Base-by-base conservation (phyloP, 1,140 invertebrate species). In the Phenacoccus solenopsis region DNA sequence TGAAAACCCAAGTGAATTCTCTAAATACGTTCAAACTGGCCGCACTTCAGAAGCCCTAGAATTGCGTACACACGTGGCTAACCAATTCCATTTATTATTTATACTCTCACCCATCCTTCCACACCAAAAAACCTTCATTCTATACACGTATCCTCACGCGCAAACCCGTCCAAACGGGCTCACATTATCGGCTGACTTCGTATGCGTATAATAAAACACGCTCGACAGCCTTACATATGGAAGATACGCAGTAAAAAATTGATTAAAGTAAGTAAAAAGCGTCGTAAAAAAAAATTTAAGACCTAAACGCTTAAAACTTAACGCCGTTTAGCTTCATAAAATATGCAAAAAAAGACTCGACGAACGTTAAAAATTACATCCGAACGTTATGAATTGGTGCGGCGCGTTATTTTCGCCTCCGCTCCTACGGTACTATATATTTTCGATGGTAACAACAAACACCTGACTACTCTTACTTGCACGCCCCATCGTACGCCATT, bases 261-360 rank as follows among this genome's bases (percentile, higher is more conserved):
- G 59, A 64, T 64, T 64, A 64, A 64, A 27, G 10, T 64, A 64
- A 64, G 59, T 64, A 64, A 64, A 64, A 64, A 25, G 20, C 59
- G 59, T 25, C 59, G 25, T 64, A 27, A 64, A 64, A 64, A 38
- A 64, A 27, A 64, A 64, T 64, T 64, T 64, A 64, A 64, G 59
- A 64, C 59, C 22, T 5, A 20, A 64, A 64, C 59, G 59, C 25
- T 64, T 27, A 64, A 27, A 64, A 64, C 20, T 64, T 64, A 25
- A 10, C 10, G 32, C 10, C 25, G 59, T 24, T 27, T 64, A 24
- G 20, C 59, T 64, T 64, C 59, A 64, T 64, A 64, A 64, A 64
- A 64, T 25, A 64, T 64, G 59, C 20, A 64, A 64, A 64, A 64
- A 27, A 9, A 24, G 59, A 27, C 21, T 25, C 25, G 59, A 64